Evolutionary conservation across 2,113 vertebrate genomes (phyloP).

Genomic region (Morone saxatilis): DNA sequence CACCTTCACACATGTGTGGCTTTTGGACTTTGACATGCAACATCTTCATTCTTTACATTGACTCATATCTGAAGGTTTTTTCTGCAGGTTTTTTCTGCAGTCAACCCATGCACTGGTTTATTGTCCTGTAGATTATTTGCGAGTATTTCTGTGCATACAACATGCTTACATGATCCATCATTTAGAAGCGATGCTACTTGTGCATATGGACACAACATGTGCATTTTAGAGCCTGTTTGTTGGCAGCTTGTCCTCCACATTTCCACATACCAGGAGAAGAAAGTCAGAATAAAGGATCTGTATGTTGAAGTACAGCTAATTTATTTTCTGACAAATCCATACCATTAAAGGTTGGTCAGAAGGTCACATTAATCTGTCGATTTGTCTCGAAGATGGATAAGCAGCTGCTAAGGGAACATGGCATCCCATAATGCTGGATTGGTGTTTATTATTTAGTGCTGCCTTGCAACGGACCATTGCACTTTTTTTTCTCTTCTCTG

Average conservation of each 20-base stretch:
- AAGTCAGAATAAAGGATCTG: not conserved
- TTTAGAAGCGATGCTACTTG: not conserved
- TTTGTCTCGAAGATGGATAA: slow-evolving; percentile 56
- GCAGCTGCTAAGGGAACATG: slow-evolving; percentile 30
- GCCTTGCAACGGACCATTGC: not conserved
- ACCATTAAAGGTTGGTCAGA: not conserved
- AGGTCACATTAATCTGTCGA: slow-evolving; percentile 23
- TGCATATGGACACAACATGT: not conserved
- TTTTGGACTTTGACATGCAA: slow-evolving; percentile 48
- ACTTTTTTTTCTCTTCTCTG: not conserved
- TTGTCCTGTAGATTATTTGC: not conserved
- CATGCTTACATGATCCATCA: not conserved
- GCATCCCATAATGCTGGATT: slow-evolving; percentile 12
- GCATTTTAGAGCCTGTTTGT: not conserved
- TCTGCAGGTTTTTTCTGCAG: not conserved
- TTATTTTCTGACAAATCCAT: slow-evolving; percentile 14
- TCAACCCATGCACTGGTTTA: not conserved
- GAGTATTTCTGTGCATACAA: not conserved
- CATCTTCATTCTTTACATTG: slow-evolving; percentile 16
- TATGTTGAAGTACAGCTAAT: not conserved
- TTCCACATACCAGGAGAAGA: not conserved
- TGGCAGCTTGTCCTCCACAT: not conserved
- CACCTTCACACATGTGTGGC: not conserved
- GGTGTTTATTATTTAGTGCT: slow-evolving; percentile 43
- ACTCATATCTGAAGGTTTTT: slow-evolving; percentile 27